Evolutionary conservation across 2,797 vertebrate species (phyloP), one percentile per base, ranked within the genome.

Genomic region (Prunella strophiata): DNA sequence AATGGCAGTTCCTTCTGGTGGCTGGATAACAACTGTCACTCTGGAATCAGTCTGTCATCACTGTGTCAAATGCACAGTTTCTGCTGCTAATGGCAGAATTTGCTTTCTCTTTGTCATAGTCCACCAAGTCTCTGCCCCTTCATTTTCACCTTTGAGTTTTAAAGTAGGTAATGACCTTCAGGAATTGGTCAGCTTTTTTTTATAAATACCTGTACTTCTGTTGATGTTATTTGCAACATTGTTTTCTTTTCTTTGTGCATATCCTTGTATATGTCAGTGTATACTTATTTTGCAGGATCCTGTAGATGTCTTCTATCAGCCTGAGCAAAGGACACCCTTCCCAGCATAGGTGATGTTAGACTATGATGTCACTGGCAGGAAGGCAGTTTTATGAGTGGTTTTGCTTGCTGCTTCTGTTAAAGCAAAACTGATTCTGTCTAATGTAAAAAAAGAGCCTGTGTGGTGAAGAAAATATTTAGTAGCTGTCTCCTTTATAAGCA

Each of bases 341-440:
- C 85, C 91, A 88, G 36, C 76, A 47, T 17, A 32, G 72, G 59
- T 72, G 88, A 6, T 77, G 65, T 57, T 85, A 79, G 70, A 11
- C 79, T 52, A 6, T 96, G 92, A 94, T 84, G 45, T 96, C 97
- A 96, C n/a, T 96, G 89, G 54, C 97, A 95, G 97, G 97, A 97
- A 92, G 82, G 65, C 89, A 65, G 26, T 75, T 97, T 96, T 89
- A 88, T 96, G 85, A 86, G 97, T 97, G 97, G 95, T 97, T 97
- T 97, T 73, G 58, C 62, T 93, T 94, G 65, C 87, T 95, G 23
- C 70, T 83, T 96, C 81, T 96, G 27, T 72, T 96, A 91, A 89
- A 91, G 78, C 66, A 94, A 78, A 94, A 72, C 70, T 89, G 91
- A 85, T 95, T 58, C 17, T 94, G 74, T 95, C 80, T 94, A 85